phyloP scores from a whole-genome alignment of 2,113 vertebrate genomes.

The Cheilinus undulatus region DNA sequence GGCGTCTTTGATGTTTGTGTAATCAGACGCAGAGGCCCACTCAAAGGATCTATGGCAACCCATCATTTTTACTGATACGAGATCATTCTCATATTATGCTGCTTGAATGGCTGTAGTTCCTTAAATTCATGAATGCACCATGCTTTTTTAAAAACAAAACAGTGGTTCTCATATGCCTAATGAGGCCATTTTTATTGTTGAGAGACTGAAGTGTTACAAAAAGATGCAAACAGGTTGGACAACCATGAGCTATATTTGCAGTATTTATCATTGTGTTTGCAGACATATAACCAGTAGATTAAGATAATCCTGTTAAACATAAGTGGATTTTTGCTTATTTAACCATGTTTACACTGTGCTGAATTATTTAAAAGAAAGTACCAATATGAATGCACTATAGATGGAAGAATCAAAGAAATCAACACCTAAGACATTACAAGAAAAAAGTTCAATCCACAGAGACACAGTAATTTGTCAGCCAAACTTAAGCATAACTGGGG shows the following conservation, averaged over 20 bases:
- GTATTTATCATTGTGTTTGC: background rate
- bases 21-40: slow-evolving; percentile 62
- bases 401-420: too few species aligned
- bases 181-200: background rate
- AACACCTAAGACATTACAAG: too few species aligned
- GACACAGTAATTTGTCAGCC: background rate
- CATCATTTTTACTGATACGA: slow-evolving; percentile 43
- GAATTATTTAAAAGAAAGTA: background rate
- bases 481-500: slow-evolving; percentile 28
- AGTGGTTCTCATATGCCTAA: slow-evolving; percentile 2
- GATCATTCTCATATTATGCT: slow-evolving; percentile 48
- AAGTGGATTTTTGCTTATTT: background rate
- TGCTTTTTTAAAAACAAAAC: slow-evolving; percentile 22
- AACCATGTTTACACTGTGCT: too few species aligned
- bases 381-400: background rate
- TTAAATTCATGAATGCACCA: slow-evolving; percentile 54
- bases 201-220: slow-evolving; percentile 9
- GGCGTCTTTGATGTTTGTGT: slow-evolving; percentile 75
- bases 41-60: slow-evolving; percentile 66
- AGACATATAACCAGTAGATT: background rate
- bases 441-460: background rate
- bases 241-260: slow-evolving; percentile 4
- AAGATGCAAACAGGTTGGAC: slow-evolving; percentile 26
- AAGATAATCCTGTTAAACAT: slow-evolving; percentile 11
- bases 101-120: slow-evolving; percentile 2